Evolutionary conservation across 2,888 invertebrate species (phyloP), one percentile per base, ranked within the genome.

Genomic region (Rhamnusium bicolor): DNA sequence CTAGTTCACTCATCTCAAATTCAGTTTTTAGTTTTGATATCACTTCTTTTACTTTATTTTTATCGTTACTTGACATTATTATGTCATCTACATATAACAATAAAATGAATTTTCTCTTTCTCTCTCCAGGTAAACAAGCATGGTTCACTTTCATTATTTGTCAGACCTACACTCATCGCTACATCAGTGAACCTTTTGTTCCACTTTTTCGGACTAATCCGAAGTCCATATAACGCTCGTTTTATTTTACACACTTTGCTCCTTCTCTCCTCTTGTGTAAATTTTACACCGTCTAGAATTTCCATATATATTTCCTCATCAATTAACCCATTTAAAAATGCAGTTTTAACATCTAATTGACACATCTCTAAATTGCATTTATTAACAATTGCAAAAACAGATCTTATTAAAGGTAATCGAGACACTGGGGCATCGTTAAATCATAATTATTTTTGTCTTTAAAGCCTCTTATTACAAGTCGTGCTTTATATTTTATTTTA

Each of bases 41-140:
- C 18, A 70, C 61, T 61, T 63, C 46, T 12, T 54, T 46, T 51
- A 70, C n/a, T 63, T 70, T 62, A 29, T 70, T 58, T 63, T 14
- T 8, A 27, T 29, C 63, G 18, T 61, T 70, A 32, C 70, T 62
- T 10, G 46, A 14, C 12, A 27, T 46, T 53, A 70, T 29, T 54
- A 70, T 53, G 24, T 70, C 67, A 14, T 67, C 67, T 54, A 67
- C 67, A 18, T 67, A 67, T 32, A 67, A 18, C 8, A 67, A 16
- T 40, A 67, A 14, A 56, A 67, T 54, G 19, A 12, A 67, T 16
- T 56, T 56, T 5, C n/a, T 54, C 67, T 54, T 67, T 21, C 12
- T 56, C n/a, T 56, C 67, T 67, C 67, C 67, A 67, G 40, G 54
- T 67, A 56, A 67, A 67, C 40, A 67, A 67, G 40, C 67, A 67